Evolutionary conservation across 1,140 invertebrate genomes (phyloP), one percentile per base, ranked within the genome.

Genomic region (Pinna nobilis): DNA sequence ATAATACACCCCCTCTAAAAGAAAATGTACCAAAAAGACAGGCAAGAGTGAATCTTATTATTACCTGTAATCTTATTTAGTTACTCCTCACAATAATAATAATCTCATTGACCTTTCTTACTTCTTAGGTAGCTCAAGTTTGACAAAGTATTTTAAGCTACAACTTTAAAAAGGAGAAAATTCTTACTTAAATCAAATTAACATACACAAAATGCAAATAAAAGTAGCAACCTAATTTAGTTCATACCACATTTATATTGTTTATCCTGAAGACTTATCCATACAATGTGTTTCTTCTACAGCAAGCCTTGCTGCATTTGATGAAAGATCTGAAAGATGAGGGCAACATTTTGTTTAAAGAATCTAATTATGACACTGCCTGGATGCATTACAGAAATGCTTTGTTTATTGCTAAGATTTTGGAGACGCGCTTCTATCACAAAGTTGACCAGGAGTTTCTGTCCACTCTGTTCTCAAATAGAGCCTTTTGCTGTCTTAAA

Each of bases 271-370:
- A 15, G n/a, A 37, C 3, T 25, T 39, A 30, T 39, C 15, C 30
- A 51, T n/a, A 35, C 28, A n/a, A 15, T 4, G 41, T 20, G 65
- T 23, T 57, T 37, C 35, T 53, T 18, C 66, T 77, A 37, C 71
- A 83, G 82, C 60, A 60, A 44, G 67, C 50, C 30, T 66, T 84
- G 3, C 72, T 84, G 35, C 39, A 60, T 51, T 61, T 81, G 53
- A 78, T 84, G 72, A 77, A 82, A 67, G 83, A 84, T 57, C 66
- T 84, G 35, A 84, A 84, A 53, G 83, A 84, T 75, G 83, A 84
- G 64, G 83, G 83, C 13, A 84, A 84, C 60, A 64, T 53, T 3
- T 49, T 83, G 15, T 84, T 84, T 64, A 80, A 81, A 50, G 81
- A 82, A 63, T 33, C 37, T 20, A 63, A 77, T 11, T 84, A 70